Evolutionary conservation across 2,113 vertebrate species (phyloP).

Genomic region (Microcebus murinus): DNA sequence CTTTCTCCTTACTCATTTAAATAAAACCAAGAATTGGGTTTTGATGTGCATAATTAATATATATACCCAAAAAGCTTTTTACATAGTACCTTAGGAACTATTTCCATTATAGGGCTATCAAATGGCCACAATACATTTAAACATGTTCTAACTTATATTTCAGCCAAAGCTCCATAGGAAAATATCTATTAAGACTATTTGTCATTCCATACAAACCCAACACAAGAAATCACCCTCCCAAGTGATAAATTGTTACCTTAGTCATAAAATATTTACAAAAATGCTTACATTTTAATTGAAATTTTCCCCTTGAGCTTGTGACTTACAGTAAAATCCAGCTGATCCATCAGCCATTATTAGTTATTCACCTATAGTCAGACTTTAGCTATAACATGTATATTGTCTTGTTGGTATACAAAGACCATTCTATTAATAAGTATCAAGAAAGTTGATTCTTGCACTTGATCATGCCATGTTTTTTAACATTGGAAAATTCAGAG

Average conservation of each 20-base stretch:
- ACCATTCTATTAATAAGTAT: neutral
- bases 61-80: neutral
- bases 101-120: neutral
- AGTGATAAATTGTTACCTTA: neutral
- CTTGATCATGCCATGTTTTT: neutral
- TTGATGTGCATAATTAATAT: neutral
- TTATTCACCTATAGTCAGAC: neutral
- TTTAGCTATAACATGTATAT: neutral
- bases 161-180: neutral
- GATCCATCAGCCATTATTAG: neutral
- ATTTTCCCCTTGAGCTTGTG: neutral
- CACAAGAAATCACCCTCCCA: neutral
- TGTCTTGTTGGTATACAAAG: neutral
- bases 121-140: neutral
- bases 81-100: neutral
- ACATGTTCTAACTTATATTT: constrained; percentile 4
- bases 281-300: neutral
- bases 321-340: neutral
- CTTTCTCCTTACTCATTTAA: neutral
- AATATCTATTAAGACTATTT: neutral
- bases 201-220: neutral
- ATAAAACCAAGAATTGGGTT: neutral
- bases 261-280: neutral
- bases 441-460: neutral
- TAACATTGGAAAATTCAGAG: neutral